Conservation (phyloP, 2,113 vertebrate genomes). For the Spea multiplicata region DNA sequence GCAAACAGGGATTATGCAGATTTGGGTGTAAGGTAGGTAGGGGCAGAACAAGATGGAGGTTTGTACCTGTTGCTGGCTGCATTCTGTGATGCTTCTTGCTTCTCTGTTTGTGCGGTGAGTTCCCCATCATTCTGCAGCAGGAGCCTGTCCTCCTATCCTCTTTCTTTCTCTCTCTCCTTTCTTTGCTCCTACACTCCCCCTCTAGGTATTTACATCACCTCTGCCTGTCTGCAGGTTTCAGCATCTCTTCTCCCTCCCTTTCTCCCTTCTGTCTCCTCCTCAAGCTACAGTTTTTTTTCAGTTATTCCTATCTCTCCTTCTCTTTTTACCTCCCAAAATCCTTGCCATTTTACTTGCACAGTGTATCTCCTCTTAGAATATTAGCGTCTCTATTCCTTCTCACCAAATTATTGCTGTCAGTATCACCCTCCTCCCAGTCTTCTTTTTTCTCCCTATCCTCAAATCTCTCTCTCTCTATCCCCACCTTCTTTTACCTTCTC, state of each 20-base stretch:
- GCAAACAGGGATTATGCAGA: not conserved
- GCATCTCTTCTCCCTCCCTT: constrained; percentile 27
- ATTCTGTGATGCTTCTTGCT: constrained; percentile 48
- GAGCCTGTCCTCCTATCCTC: constrained; percentile 26
- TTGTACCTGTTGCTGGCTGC: constrained; percentile 47
- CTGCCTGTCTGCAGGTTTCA: constrained; percentile 38
- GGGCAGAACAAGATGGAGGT: not conserved
- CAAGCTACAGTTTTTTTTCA: constrained; percentile 11
- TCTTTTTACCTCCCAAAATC: constrained; percentile 15
- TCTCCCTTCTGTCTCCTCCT: not conserved
- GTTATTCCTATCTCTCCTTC: not conserved
- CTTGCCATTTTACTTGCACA: not conserved
- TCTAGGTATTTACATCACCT: constrained; percentile 48
- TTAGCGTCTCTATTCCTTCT: not conserved
- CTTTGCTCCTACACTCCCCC: constrained; percentile 24
- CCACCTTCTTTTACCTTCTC: not conserved
- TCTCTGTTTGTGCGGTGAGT: constrained; percentile 47
- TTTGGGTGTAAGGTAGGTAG: not conserved
- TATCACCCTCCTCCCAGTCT: not conserved
- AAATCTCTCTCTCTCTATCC: not conserved
- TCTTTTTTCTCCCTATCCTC: not conserved
- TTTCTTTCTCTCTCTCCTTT: constrained; percentile 8
- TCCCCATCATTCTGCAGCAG: constrained; percentile 49
- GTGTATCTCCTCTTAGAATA: not conserved
- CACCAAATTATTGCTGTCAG: not conserved